These are phyloP conservation scores for Montifringilla adamsi DNA, from an alignment of 2,113 vertebrate species.

Conservation along the genomic window DNA sequence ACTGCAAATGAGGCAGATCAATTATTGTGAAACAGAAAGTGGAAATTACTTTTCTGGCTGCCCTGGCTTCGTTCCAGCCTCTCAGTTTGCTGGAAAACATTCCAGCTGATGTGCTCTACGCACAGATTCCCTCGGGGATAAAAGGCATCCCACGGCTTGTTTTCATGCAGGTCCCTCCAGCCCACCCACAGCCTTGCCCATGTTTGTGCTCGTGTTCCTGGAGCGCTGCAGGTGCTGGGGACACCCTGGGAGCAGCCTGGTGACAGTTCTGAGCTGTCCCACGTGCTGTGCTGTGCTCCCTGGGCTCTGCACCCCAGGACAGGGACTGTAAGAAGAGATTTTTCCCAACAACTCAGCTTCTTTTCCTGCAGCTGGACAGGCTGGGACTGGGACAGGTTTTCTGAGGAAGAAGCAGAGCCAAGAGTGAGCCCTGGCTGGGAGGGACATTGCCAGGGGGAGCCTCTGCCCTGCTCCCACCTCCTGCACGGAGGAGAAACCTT, in stretches of 20 bases:
- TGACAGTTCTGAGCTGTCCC: not conserved
- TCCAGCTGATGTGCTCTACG: not conserved
- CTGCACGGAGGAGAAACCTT: not conserved
- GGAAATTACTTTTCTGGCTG: not conserved
- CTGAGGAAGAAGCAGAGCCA: not conserved
- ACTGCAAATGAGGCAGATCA: not conserved
- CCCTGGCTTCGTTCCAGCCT: not conserved
- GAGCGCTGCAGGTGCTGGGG: not conserved
- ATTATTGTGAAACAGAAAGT: not conserved
- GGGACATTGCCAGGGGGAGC: not conserved
- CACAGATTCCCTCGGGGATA: not conserved
- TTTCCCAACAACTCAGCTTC: not conserved
- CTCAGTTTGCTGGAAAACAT: not conserved
- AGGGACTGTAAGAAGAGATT: not conserved
- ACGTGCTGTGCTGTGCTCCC: not conserved
- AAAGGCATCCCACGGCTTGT: not conserved
- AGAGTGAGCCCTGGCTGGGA: not conserved
- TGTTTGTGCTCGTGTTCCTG: fast-evolving
- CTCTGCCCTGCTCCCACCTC: not conserved
- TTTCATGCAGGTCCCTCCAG: not conserved
- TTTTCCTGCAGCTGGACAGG: not conserved
- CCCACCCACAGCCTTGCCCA: not conserved
- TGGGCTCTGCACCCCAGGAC: fast-evolving
- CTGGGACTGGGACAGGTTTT: not conserved
- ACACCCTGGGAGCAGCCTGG: not conserved